phyloP scores from a whole-genome alignment of 2,888 invertebrate species.

The Deroplatys truncata region DNA sequence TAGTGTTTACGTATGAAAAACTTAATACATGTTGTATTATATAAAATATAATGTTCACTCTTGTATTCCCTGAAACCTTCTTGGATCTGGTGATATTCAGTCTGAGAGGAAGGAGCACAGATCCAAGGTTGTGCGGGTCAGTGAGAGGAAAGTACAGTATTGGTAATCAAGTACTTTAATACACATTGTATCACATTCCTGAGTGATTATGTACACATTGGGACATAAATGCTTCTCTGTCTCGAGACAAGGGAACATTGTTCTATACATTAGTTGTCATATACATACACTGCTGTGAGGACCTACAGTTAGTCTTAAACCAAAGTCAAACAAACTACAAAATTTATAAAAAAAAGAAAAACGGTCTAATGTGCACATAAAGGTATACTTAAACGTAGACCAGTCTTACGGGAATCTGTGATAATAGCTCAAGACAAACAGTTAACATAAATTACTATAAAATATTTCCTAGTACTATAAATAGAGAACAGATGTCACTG shows the following conservation, averaged over 20 bases:
- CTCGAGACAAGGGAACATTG: neutral
- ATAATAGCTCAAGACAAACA: neutral
- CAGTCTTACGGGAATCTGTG: constrained; percentile 7
- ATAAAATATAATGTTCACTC: too few species aligned
- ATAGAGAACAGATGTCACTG: neutral
- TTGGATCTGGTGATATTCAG: too few species aligned
- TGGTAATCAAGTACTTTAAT: constrained; percentile 3
- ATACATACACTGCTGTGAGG: neutral
- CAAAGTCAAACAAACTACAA: neutral
- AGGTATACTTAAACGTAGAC: neutral
- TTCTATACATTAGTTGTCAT: neutral
- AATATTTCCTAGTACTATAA: neutral
- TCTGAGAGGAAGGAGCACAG: too few species aligned
- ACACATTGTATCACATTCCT: constrained; percentile 6
- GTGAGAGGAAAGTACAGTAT: too few species aligned
- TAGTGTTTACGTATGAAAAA: too few species aligned
- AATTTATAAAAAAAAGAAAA: neutral
- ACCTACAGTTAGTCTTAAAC: neutral
- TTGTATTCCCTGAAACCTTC: too few species aligned
- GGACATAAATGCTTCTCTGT: neutral
- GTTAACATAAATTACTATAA: neutral
- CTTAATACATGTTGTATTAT: too few species aligned
- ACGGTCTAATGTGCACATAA: neutral
- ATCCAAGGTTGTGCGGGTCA: too few species aligned
- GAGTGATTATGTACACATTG: constrained; percentile 3